These are phyloP conservation scores for Podarcis raffonei DNA, from an alignment of 2,113 vertebrate species.

Conservation along the genomic window DNA sequence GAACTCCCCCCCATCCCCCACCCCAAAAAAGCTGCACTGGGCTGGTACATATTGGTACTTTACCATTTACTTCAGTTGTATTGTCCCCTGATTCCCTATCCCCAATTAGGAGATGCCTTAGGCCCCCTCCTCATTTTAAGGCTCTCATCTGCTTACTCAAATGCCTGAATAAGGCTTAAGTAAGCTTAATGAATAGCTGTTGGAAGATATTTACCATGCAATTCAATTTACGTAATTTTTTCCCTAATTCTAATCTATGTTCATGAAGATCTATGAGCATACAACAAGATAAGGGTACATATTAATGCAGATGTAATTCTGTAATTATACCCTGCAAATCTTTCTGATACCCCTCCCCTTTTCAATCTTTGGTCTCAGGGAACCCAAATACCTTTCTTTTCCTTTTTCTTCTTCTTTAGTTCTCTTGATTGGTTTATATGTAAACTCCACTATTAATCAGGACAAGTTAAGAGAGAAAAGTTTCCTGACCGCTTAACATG, in stretches of 20 bases:
- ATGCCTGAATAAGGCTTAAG: neutral
- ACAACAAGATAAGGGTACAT: conserved; percentile 14
- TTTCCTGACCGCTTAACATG: neutral
- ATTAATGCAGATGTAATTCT: neutral
- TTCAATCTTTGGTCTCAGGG: neutral
- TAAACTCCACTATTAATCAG: conserved; percentile 20
- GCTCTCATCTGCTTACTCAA: neutral
- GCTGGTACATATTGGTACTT: no score
- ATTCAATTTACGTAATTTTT: conserved; percentile 21
- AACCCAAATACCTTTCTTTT: conserved; percentile 19
- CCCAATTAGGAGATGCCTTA: neutral
- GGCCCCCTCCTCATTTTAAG: neutral
- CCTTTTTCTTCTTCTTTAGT: conserved; percentile 13
- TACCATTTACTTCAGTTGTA: no score
- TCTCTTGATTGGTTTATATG: conserved; percentile 1
- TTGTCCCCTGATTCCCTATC: neutral
- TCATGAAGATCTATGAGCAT: conserved; percentile 39
- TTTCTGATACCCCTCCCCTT: neutral
- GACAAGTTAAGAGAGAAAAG: conserved; percentile 12
- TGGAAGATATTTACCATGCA: neutral
- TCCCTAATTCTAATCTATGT: conserved; percentile 6
- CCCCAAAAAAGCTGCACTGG: no score
- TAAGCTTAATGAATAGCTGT: conserved; percentile 27
- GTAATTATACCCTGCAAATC: neutral
- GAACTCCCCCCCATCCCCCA: no score